phyloP scores from a whole-genome alignment of 1,140 invertebrate genomes.

The Dinoponera quadriceps region DNA sequence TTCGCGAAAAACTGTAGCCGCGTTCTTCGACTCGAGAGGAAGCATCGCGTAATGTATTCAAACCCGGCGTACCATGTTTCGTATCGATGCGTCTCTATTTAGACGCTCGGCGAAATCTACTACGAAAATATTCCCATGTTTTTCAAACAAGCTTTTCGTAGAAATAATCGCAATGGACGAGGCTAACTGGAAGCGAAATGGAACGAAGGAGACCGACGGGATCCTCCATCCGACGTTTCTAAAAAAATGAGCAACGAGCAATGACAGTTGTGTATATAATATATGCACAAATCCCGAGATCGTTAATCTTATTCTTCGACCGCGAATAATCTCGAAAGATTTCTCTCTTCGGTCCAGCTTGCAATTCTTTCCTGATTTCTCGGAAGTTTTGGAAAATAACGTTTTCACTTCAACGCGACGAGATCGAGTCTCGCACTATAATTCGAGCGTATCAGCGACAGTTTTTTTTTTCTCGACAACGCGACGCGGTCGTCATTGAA shows the following conservation, averaged over 20 bases:
- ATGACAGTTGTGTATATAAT: background rate
- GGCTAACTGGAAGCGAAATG: background rate
- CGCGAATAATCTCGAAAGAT: background rate
- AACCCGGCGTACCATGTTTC: background rate
- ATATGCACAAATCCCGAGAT: background rate
- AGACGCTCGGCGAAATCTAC: background rate
- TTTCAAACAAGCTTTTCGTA: background rate
- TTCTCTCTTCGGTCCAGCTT: background rate
- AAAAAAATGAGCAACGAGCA: background rate
- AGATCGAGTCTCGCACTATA: background rate
- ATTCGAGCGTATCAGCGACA: background rate
- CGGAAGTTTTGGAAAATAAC: background rate
- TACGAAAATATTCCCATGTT: background rate
- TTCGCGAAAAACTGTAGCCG: constrained; percentile 68
- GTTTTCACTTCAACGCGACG: background rate
- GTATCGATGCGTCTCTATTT: constrained; percentile 9
- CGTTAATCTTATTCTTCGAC: background rate
- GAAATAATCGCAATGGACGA: background rate
- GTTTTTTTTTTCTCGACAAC: background rate
- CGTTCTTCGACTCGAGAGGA: constrained; percentile 64
- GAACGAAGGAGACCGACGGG: background rate
- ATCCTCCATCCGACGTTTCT: no score
- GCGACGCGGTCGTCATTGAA: background rate
- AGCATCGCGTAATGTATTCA: constrained; percentile 34
- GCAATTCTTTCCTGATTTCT: background rate